Base-by-base conservation (phyloP, 2,888 invertebrate genomes). In the Timandra comae region DNA sequence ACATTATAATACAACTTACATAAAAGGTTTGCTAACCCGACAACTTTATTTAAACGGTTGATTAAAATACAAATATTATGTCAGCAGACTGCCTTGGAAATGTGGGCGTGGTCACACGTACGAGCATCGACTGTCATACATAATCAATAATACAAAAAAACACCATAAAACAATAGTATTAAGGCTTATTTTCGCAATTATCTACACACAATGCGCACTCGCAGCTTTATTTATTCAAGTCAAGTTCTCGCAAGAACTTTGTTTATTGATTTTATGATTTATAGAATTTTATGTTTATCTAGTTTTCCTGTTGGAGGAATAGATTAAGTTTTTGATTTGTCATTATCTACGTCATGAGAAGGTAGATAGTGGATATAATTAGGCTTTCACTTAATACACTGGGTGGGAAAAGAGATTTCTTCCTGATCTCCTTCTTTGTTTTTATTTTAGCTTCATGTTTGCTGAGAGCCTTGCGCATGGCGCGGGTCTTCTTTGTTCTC, bases 351-450 rank as follows among this genome's bases (percentile, higher is more conserved):
- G n/a, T n/a, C n/a, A n/a, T n/a, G n/a, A n/a, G n/a, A n/a, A n/a
- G n/a, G n/a, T n/a, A n/a, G n/a, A 10, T 11, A 19, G 9, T 24
- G 6, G 42, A 38, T 56, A 56, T 53, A 52, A 70, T 93, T 93
- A 99, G 70, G 95, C 97, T 87, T 98, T 99, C 48, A 99, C 91
- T 73, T 99, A 99, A 85, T 90, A 99, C 66, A 95, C 95, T 91
- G 62, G 89, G 89, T 42, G 99, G 98, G 87, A 94, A 98, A 47
- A 92, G 89, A 38, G 96, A 92, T 61, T 91, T 89, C 86, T 95
- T 97, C 55, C 94, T 91, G 49, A 94, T 90, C 78, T 97, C 94
- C 84, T 99, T 99, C 46, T 90, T 87, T 12, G 98, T 96, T 80
- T 96, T 97, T 42, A 95, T 87, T 62, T 91, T 91, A 33, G 90